A percentile compares a stretch with the other conserved stretches of the same genome.
Conservation (phyloP, 2,113 vertebrate species). For the Sebastes schlegelii region DNA sequence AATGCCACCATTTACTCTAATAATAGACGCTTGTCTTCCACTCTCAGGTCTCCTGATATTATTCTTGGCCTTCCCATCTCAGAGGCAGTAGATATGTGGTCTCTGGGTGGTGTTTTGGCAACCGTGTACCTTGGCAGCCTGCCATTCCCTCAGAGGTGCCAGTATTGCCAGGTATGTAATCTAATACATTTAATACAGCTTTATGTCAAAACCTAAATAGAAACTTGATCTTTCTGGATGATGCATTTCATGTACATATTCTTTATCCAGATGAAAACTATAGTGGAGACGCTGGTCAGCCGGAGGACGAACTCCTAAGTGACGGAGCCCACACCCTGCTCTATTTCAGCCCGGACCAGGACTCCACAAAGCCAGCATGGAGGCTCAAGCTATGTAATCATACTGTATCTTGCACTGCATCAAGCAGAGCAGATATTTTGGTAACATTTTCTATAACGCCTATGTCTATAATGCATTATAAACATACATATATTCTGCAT, state of each 20-base stretch:
- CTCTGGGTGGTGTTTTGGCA: slow-evolving; percentile 4
- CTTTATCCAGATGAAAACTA: neutral
- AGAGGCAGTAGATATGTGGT: neutral
- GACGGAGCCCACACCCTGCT: neutral
- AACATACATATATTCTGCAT: too few species aligned
- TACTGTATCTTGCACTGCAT: neutral
- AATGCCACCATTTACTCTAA: neutral
- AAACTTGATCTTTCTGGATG: neutral
- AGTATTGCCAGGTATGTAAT: neutral
- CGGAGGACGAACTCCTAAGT: neutral
- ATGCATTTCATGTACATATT: neutral
- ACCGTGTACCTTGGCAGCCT: neutral
- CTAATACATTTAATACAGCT: neutral
- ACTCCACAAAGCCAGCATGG: neutral
- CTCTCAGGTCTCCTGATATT: slow-evolving; percentile 2
- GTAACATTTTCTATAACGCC: too few species aligned
- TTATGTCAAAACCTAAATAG: neutral
- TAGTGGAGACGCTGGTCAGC: neutral
- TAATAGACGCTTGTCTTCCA: neutral
- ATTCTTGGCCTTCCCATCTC: neutral
- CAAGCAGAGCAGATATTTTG: neutral
- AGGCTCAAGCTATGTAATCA: neutral
- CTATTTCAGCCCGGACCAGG: neutral
- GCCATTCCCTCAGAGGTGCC: neutral
- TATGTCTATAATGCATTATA: too few species aligned